A percentile compares a stretch with the other conserved stretches of the same genome.
phyloP scores from a whole-genome alignment of 2,797 vertebrate genomes.

The Pangasius krempfi region DNA sequence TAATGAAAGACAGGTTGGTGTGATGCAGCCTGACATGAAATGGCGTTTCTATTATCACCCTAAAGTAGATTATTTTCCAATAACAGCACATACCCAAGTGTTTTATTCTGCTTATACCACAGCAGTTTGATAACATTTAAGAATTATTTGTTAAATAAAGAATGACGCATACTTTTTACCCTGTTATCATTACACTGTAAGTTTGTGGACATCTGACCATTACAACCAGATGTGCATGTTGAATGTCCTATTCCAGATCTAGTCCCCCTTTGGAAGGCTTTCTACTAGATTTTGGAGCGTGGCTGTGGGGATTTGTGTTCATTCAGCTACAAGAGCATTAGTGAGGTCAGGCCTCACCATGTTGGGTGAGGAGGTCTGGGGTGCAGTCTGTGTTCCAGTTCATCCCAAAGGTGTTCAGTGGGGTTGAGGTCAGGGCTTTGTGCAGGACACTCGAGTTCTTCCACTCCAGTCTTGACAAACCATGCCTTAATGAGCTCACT shows the following conservation, averaged over 20 bases:
- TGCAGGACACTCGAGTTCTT: neutral
- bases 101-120: neutral
- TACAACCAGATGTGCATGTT: neutral
- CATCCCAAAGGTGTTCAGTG: no score
- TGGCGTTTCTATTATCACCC: neutral
- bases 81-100: neutral
- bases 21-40: neutral
- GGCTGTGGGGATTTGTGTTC: neutral
- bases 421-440: neutral
- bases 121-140: neutral
- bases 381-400: no score
- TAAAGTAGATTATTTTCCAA: neutral
- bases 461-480: neutral
- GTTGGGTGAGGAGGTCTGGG: neutral
- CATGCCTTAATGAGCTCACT: no score
- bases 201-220: neutral
- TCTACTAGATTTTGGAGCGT: neutral
- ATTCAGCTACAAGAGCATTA: neutral
- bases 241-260: neutral
- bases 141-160: neutral
- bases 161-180: neutral
- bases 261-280: neutral
- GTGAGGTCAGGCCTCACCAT: neutral
- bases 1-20: neutral
- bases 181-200: neutral